These are phyloP conservation scores for Chlamydotis undulata DNA, from an alignment of 2,113 vertebrate species.

Conservation along the genomic window DNA sequence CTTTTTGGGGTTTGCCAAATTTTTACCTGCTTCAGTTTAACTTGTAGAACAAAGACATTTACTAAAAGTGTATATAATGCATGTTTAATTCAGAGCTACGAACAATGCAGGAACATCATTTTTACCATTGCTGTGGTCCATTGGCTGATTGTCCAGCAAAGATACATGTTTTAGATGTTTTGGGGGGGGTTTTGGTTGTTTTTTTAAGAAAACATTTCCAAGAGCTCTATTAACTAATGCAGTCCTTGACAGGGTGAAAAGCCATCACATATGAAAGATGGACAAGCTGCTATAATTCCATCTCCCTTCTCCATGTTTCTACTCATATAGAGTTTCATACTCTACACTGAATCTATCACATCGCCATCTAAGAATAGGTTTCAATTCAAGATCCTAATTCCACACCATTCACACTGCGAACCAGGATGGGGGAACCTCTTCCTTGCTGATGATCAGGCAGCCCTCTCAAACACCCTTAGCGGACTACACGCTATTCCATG, in stretches of 20 bases:
- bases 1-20: neutral
- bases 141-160: neutral
- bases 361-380: neutral
- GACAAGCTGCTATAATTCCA: neutral
- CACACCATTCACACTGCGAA: neutral
- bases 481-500: accelerated
- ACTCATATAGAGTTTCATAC: neutral
- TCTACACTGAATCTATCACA: neutral
- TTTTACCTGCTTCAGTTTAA: neutral
- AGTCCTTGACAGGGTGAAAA: neutral
- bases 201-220: neutral
- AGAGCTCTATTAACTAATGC: neutral
- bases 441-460: neutral
- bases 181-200: too few relatives aligned
- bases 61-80: neutral
- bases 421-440: neutral
- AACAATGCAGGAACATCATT: neutral
- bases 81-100: accelerated
- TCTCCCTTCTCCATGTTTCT: neutral
- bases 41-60: neutral
- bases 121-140: neutral
- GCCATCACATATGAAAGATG: neutral
- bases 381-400: neutral
- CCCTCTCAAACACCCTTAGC: neutral
- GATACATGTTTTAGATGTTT: neutral